A percentile compares a stretch with the other conserved stretches of the same genome.
phyloP scores from a whole-genome alignment of 1,140 invertebrate genomes.

The Platorchestia sp. region DNA sequence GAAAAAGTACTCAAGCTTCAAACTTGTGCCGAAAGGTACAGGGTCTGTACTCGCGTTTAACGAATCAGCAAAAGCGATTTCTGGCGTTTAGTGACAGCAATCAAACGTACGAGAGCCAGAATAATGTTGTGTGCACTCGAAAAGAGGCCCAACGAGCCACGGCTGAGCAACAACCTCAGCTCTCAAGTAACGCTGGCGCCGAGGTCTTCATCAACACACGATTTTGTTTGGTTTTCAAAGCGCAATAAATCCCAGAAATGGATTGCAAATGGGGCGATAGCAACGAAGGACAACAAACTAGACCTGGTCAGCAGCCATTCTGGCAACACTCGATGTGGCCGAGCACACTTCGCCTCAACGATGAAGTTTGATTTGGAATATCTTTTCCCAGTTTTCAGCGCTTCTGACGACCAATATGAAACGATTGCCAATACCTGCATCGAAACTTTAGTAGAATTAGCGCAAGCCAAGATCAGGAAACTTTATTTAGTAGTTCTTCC shows the following conservation, averaged over 20 bases:
- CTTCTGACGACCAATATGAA: no score
- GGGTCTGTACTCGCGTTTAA: background rate
- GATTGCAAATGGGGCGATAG: slow-evolving; percentile 44
- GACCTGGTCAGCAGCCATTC: background rate
- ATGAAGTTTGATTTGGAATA: background rate
- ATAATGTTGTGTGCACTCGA: background rate
- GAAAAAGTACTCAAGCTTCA: background rate
- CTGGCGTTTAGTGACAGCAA: background rate
- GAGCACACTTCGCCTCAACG: no score
- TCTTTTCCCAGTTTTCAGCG: background rate
- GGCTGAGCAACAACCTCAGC: background rate
- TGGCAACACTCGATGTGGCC: background rate
- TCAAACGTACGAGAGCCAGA: background rate
- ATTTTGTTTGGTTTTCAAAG: background rate
- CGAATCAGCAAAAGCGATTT: background rate
- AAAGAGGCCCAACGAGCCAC: background rate
- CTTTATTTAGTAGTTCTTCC: no score
- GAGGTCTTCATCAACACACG: slow-evolving; percentile 2
- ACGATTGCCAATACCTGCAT: no score
- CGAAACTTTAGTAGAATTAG: no score
- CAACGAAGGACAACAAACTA: slow-evolving; percentile 19
- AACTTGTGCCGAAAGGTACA: background rate
- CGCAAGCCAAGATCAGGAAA: no score
- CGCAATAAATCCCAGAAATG: slow-evolving; percentile 27
- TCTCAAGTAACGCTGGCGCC: slow-evolving; percentile 19